A percentile compares a stretch with the other conserved stretches of the same genome.
Conservation (phyloP, 2,797 vertebrate species). For the Labeo calbasu region DNA sequence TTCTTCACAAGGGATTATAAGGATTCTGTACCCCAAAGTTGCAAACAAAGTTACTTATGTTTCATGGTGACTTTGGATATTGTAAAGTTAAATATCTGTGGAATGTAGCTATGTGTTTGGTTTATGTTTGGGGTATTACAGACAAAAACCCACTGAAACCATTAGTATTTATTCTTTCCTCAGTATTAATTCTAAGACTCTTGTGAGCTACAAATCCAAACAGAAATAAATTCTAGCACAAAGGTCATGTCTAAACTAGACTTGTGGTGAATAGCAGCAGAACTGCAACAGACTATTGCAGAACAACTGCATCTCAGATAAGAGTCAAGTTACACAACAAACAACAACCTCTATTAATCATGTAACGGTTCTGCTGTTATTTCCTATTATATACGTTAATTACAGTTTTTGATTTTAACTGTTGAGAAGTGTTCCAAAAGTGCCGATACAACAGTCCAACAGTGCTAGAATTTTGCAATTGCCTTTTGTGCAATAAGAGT, state of each 20-base stretch:
- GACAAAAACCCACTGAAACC: background rate
- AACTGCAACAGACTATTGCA: background rate
- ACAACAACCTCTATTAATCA: background rate
- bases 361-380: background rate
- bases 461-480: background rate
- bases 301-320: background rate
- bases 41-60: background rate
- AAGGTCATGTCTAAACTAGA: background rate
- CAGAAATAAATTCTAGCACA: slow-evolving; percentile 1
- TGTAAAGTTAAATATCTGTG: background rate
- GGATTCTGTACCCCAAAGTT: background rate
- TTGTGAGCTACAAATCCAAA: slow-evolving; percentile 14
- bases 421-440: background rate
- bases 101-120: background rate
- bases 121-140: background rate
- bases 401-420: background rate
- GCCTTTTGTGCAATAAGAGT: background rate
- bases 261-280: background rate
- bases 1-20: background rate
- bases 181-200: background rate
- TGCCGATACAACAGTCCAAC: background rate
- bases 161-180: background rate
- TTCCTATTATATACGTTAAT: too few species aligned
- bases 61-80: background rate
- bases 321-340: background rate